Base-by-base conservation (phyloP, 2,888 invertebrate genomes). In the Neoaliturus tenellus region DNA sequence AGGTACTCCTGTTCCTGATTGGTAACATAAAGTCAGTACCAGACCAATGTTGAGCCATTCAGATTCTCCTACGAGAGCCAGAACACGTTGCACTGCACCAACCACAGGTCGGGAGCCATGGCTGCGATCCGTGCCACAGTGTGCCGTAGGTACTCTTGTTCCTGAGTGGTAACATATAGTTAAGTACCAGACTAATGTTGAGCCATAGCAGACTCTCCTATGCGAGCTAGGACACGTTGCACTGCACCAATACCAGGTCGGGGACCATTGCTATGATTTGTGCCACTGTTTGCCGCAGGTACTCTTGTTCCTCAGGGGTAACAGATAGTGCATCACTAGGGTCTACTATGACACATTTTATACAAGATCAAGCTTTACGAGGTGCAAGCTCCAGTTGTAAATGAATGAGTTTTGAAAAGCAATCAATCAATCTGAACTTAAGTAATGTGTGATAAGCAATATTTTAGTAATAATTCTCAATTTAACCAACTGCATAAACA, bases 171-270 rank as follows among this genome's bases (percentile, higher is more conserved):
- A n/a, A n/a, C n/a, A n/a, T n/a, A n/a, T n/a, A n/a, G 89, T 97
- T 97, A 71, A 96, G 92, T 0, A 98, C 96, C 14, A 99, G 92
- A 0, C 98, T 97, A n/a, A 98, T 95, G 41, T 95, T 95, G 83
- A 93, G 93, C 88, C 93, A 93, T 85, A 96, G 92, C 81, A 99
- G 92, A 89, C 96, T 94, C 88, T 98, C 97, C 91, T 98, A 98
- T 14, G 99, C 99, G 55, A 95, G 92, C 87, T 92, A 89, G 92
- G 96, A 88, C 3, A 89, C 89, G 82, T 87, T 88, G 41, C 87
- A 96, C 89, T 98, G 97, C 0, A 98, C 98, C 48, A 99, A 91
- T 33, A 99, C 95, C 35, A 99, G 93, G 88, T 96, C 94, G 0
- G 99, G 98, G 48, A 95, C 94, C 84, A 98, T 93, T 20, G 96